Percentiles rank a stretch among this genome's conserved stretches.
phyloP scores from a whole-genome alignment of 2,888 invertebrate species.

The Sarcophaga subvicina region DNA sequence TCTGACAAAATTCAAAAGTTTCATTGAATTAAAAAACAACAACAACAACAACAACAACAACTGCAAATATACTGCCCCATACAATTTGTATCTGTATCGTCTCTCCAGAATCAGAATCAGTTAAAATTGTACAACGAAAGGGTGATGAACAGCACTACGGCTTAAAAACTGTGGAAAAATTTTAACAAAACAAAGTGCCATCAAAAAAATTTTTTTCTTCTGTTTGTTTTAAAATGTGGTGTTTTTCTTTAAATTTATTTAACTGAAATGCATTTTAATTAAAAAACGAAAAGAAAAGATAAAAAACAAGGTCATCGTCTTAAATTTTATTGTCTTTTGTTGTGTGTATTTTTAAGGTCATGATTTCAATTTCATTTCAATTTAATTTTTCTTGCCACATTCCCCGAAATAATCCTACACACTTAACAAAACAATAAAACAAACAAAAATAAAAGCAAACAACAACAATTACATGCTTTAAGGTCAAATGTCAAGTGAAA shows the following conservation, averaged over 20 bases:
- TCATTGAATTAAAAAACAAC: slow-evolving; percentile 33
- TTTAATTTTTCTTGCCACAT: slow-evolving; percentile 13
- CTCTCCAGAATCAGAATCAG: slow-evolving; percentile 50
- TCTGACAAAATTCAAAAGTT: slow-evolving; percentile 30
- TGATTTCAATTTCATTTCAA: slow-evolving; percentile 61
- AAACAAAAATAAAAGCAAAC: background rate
- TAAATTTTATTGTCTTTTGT: background rate
- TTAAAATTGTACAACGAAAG: slow-evolving; percentile 54
- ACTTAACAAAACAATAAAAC: slow-evolving; percentile 1
- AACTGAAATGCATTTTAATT: background rate
- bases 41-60: background rate
- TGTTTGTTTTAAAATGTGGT: too few species aligned
- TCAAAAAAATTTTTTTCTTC: too few species aligned
- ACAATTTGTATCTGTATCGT: slow-evolving; percentile 2
- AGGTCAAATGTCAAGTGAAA: slow-evolving; percentile 53
- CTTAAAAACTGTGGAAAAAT: background rate
- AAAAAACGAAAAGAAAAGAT: slow-evolving; percentile 9
- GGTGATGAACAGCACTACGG: slow-evolving; percentile 28
- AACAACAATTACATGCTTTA: background rate
- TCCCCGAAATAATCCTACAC: background rate
- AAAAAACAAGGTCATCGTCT: background rate
- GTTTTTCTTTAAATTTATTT: background rate
- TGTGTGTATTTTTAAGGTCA: slow-evolving; percentile 56
- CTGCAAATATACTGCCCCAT: background rate
- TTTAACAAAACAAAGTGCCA: too few species aligned